Evolutionary conservation across 2,888 invertebrate genomes (phyloP), one percentile per base, ranked within the genome.

Genomic region (Apamea monoglypha): DNA sequence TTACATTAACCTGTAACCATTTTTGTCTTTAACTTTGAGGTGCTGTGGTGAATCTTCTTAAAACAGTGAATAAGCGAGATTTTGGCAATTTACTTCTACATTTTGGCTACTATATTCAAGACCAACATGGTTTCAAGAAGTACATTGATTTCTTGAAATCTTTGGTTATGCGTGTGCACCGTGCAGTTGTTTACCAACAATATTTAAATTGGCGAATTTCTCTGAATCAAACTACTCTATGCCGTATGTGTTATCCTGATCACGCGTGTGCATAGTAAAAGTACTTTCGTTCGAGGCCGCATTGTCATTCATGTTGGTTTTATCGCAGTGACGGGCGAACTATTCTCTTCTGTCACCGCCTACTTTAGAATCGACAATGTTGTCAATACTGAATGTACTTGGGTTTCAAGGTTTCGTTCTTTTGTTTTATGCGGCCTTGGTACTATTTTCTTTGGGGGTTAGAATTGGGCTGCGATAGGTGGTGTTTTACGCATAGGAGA

Each of bases 241-340:
- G 81, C 74, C 36, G 74, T 85, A 92, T 94, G 91, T 84, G 84
- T 88, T 91, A 96, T 87, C 92, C 96, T 79, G 90, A 91, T 96
- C 96, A 96, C 96, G 96, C 91, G 86, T 92, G 89, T 90, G 94
- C 94, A 95, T 93, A 96, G 96, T 96, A 96, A 96, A 96, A 96
- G 96, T 96, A 95, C 96, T 96, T 96, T 96, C 96, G 92, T 96
- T 96, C 94, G 95, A 94, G 96, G 96, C 93, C 95, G 94, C 94
- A 96, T 96, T 96, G 95, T 94, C 95, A 96, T 96, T 95, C 96
- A 94, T 82, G 91, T 77, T 88, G 92, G 80, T 90, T 90, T 90
- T 90, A 91, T 92, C 86, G 91, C 90, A 88, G 83, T 85, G 83
- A 87, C 89, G 84, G 87, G 81, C 90, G 82, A 86, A 90, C 91